Evolutionary conservation across 2,113 vertebrate species (phyloP).

Genomic region (Sapajus apella): DNA sequence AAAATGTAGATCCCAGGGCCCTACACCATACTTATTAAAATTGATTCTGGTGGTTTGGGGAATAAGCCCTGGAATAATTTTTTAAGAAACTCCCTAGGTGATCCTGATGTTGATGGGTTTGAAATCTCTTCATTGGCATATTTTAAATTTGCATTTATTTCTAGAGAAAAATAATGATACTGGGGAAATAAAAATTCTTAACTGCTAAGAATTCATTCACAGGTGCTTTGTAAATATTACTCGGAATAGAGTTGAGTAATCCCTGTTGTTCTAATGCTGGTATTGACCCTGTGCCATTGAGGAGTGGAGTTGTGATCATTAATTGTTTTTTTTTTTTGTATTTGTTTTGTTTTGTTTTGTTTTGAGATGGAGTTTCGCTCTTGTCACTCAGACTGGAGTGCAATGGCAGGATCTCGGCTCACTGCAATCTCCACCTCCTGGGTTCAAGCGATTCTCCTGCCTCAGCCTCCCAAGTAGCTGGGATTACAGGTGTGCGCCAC

Average conservation of each 20-base stretch:
- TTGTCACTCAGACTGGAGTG: too few relatives aligned
- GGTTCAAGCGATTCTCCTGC: too few relatives aligned
- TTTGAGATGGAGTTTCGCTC: too few relatives aligned
- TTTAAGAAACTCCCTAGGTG: background rate
- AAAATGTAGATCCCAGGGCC: background rate
- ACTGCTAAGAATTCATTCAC: background rate
- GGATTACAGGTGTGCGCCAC: too few relatives aligned
- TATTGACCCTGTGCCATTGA: background rate
- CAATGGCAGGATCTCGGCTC: too few relatives aligned
- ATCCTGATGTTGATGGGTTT: background rate
- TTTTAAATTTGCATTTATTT: conserved; percentile 38
- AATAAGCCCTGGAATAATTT: background rate
- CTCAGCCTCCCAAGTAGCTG: too few relatives aligned
- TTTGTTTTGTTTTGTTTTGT: background rate
- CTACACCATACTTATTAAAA: background rate
- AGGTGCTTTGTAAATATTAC: background rate
- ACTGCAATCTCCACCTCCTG: too few relatives aligned
- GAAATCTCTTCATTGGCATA: background rate
- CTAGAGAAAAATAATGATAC: background rate
- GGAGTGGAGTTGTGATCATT: background rate
- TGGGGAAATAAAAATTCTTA: background rate
- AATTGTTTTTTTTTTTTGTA: background rate
- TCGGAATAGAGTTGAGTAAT: background rate
- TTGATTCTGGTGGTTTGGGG: background rate
- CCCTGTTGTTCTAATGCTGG: background rate